phyloP scores from a whole-genome alignment of 2,888 invertebrate genomes.

The Apamea anceps region DNA sequence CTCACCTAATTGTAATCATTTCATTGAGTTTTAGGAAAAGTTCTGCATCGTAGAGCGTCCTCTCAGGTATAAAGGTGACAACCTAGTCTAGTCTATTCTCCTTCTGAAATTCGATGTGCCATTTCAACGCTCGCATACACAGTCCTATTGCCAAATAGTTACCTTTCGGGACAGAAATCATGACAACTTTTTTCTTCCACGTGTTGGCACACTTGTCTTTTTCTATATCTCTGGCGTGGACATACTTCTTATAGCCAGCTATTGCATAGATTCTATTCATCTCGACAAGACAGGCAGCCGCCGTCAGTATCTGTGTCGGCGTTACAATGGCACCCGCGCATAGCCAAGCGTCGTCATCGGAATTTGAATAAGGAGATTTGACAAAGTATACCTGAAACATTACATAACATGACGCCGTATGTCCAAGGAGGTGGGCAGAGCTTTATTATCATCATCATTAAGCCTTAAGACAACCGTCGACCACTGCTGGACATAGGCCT shows the following conservation, averaged over 20 bases:
- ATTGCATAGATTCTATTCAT: conserved; percentile 48
- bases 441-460: neutral
- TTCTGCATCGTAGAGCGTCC: too few relatives aligned
- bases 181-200: conserved; percentile 54
- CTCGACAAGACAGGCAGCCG: conserved; percentile 50
- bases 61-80: too few relatives aligned
- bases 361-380: conserved; percentile 45
- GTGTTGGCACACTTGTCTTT: conserved; percentile 37
- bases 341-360: conserved; percentile 33
- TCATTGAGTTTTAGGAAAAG: too few relatives aligned
- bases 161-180: conserved; percentile 52
- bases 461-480: too few relatives aligned
- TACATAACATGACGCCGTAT: neutral
- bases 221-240: conserved; percentile 32
- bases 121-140: too few relatives aligned
- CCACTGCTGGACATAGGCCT: too few relatives aligned
- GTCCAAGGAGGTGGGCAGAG: neutral
- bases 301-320: conserved; percentile 45
- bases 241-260: conserved; percentile 54
- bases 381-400: conserved; percentile 59
- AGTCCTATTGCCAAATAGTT: neutral
- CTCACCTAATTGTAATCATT: too few relatives aligned
- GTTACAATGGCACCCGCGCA: conserved; percentile 53
- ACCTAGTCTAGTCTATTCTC: neutral
- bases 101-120: neutral